These are phyloP conservation scores for Spisula subtruncata DNA, from an alignment of 2,888 invertebrate genomes.

Conservation along the genomic window DNA sequence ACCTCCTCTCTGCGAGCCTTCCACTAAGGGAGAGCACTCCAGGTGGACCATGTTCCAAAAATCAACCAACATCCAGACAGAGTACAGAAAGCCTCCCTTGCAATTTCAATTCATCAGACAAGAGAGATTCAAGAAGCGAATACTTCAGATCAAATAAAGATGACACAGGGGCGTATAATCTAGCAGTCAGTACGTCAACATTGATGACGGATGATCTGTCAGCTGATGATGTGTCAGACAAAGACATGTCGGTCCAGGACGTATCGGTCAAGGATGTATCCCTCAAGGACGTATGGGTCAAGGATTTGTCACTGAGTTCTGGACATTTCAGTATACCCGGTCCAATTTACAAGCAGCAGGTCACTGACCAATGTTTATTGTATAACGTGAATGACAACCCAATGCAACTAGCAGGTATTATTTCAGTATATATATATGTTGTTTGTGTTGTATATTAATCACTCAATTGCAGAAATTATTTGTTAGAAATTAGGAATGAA, in stretches of 20 bases:
- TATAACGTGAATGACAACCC: slow-evolving; percentile 76
- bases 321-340: slow-evolving; percentile 66
- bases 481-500: too few relatives aligned
- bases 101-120: neutral
- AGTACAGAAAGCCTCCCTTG: slow-evolving; percentile 24
- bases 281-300: too few relatives aligned
- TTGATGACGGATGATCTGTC: neutral
- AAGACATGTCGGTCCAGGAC: neutral
- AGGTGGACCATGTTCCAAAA: slow-evolving; percentile 32
- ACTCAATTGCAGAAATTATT: too few relatives aligned
- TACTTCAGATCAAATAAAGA: neutral
- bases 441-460: neutral
- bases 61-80: neutral
- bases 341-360: slow-evolving; percentile 65
- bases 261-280: too few relatives aligned
- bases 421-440: neutral
- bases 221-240: neutral
- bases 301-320: neutral
- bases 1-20: slow-evolving; percentile 47
- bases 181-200: neutral
- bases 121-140: neutral
- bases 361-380: slow-evolving; percentile 71
- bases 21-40: slow-evolving; percentile 62
- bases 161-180: neutral
- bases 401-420: slow-evolving; percentile 68